Evolutionary conservation across 2,113 vertebrate genomes (phyloP), one percentile per base, ranked within the genome.

Genomic region (Diphyllodes magnificus): DNA sequence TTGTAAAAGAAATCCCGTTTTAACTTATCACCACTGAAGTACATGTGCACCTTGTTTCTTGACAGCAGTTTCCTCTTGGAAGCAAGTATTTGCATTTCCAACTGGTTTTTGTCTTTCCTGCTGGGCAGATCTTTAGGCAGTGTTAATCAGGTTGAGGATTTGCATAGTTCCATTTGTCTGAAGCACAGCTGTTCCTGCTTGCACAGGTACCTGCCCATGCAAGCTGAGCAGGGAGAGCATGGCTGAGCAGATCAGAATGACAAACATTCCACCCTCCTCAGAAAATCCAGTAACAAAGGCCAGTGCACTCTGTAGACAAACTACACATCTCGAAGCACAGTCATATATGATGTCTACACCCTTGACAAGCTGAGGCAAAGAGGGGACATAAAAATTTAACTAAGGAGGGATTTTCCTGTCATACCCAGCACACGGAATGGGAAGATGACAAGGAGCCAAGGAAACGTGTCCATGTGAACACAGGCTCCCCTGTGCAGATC

Each of bases 381-480:
- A 60, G 9, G 5, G 3, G 4, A 7, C 12, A 11, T 16, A 18
- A 6, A 13, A 59, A 10, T 37, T 33, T 44, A 19, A 28, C 30
- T 18, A 35, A 25, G 35, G 20, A 35, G 35, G 25, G 35, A 13
- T 54, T 59, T 77, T 72, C 50, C 39, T 72, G 49, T 15, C 8
- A 3, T 4, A 40, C 40, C 6, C 7, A 8, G 18, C 33, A 60
- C 0, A 18, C 1, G 25, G 47, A 70, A 68, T 20, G 0, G 2
- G 5, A 24, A 53, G 18, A 23, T 11, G 31, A 57, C 69, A 42
- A 49, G 27, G 25, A 91, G 31, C 31, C 19, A 14, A 39, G 24
- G 24, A 82, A 23, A 30, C 0, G 1, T 12, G 63, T 21, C 42
- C 5, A 6, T 30, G 22, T 4, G 45, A 78, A 30, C 1, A 0